A percentile compares a stretch with the other conserved stretches of the same genome.
phyloP scores from a whole-genome alignment of 2,888 invertebrate species.

The Eurytoma californica region DNA sequence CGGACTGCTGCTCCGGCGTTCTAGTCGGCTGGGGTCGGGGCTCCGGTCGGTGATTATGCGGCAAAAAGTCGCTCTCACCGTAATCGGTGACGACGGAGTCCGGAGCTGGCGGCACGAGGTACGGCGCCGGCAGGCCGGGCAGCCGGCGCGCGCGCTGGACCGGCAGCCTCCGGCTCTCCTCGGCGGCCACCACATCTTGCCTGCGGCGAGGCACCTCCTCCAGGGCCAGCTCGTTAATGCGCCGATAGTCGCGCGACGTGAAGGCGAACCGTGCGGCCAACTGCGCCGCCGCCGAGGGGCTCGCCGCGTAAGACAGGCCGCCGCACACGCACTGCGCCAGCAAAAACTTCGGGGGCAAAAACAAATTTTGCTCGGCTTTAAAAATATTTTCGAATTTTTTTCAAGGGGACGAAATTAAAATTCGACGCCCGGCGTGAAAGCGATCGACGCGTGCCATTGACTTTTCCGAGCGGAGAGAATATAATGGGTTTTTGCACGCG shows the following conservation, averaged over 20 bases:
- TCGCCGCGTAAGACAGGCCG: background rate
- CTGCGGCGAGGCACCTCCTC: too few relatives aligned
- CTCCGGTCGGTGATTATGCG: slow-evolving; percentile 39
- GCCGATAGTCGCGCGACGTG: slow-evolving; percentile 18
- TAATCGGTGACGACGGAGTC: background rate
- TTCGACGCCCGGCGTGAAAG: background rate
- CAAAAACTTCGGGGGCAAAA: slow-evolving; percentile 4
- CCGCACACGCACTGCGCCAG: slow-evolving; percentile 20
- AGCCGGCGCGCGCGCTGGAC: background rate
- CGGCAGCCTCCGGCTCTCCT: background rate
- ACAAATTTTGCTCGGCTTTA: background rate
- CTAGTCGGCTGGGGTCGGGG: background rate
- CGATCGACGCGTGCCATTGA: background rate
- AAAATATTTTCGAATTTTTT: background rate
- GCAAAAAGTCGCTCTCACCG: background rate
- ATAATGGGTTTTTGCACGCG: background rate
- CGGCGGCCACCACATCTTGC: too few relatives aligned
- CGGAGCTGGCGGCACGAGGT: slow-evolving; percentile 38
- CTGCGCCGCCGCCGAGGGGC: background rate
- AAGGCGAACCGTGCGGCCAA: slow-evolving; percentile 9
- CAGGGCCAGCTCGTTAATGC: slow-evolving; percentile 6
- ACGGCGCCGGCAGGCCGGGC: background rate
- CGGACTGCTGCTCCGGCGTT: slow-evolving; percentile 5
- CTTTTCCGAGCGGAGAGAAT: background rate
- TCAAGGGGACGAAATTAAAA: background rate